phyloP scores from a whole-genome alignment of 64 coral and sea anemone genomes.

The Montipora cactus region DNA sequence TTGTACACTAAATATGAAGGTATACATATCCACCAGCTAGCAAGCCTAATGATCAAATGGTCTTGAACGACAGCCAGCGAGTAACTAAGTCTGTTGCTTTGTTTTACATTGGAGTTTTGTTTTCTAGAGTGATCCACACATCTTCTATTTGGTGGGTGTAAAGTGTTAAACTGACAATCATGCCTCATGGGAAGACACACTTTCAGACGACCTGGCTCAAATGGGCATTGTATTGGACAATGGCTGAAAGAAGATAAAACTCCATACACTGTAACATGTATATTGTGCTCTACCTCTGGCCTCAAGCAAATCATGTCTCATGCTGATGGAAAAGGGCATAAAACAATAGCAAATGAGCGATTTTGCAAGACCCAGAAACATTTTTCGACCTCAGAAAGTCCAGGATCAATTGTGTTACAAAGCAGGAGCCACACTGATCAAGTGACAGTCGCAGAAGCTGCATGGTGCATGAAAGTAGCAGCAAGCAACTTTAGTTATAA shows the following conservation, averaged over 20 bases:
- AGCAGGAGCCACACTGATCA: slow-evolving; percentile 62
- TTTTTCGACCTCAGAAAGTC: slow-evolving; percentile 45
- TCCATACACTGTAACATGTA: slow-evolving; percentile 67
- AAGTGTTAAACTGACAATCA: slow-evolving; percentile 38
- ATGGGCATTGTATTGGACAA: slow-evolving; percentile 63
- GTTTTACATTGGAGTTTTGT: slow-evolving; percentile 39
- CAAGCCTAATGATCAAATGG: background rate
- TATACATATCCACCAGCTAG: background rate
- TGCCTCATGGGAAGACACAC: slow-evolving; percentile 58
- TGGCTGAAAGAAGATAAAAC: slow-evolving; percentile 59
- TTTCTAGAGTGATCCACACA: slow-evolving; percentile 43
- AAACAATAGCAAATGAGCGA: slow-evolving; percentile 31
- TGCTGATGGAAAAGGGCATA: slow-evolving; percentile 73
- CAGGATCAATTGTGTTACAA: slow-evolving; percentile 47
- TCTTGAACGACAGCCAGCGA: background rate
- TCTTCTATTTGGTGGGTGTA: background rate
- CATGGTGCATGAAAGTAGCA: slow-evolving; percentile 65
- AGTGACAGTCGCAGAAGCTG: slow-evolving; percentile 60
- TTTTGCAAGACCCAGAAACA: background rate
- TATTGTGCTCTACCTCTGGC: slow-evolving; percentile 65
- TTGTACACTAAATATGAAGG: background rate
- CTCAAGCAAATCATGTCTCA: slow-evolving; percentile 41
- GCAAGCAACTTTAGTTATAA: slow-evolving; percentile 58
- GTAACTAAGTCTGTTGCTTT: slow-evolving; percentile 36
- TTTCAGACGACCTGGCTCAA: slow-evolving; percentile 45